Evolutionary conservation across 2,797 vertebrate species (phyloP).

Genomic region (Mastacembelus armatus): DNA sequence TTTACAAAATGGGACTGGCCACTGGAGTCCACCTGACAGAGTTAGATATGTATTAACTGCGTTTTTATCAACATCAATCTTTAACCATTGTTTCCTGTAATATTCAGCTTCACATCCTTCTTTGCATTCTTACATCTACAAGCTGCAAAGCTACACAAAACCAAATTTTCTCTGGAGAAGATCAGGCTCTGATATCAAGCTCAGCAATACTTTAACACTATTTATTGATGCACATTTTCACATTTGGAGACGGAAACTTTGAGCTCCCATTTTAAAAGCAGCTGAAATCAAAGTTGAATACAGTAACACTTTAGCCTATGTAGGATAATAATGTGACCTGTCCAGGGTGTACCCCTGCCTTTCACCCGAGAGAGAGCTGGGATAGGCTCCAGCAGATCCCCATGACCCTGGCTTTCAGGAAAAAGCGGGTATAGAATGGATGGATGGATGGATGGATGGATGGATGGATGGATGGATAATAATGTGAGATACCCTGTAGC

Average conservation of each 20-base stretch:
- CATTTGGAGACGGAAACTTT: neutral
- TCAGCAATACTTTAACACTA: neutral
- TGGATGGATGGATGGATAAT: too few species aligned
- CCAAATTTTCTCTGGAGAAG: neutral
- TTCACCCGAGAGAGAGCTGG: too few species aligned
- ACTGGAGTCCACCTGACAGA: neutral
- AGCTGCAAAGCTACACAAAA: neutral
- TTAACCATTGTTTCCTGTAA: slow-evolving; percentile 11
- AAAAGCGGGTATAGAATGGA: too few species aligned
- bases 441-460: too few species aligned
- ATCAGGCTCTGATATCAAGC: neutral
- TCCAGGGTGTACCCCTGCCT: too few species aligned
- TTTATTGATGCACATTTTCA: neutral
- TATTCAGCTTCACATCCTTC: neutral
- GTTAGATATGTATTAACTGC: neutral
- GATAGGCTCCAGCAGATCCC: too few species aligned
- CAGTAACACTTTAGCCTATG: neutral
- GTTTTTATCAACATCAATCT: slow-evolving; percentile 12
- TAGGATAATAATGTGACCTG: too few species aligned
- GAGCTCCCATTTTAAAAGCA: neutral
- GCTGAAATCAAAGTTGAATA: neutral
- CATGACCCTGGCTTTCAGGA: too few species aligned
- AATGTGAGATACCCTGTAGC: neutral
- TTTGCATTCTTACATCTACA: neutral
- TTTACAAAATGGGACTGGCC: slow-evolving; percentile 70